Evolutionary conservation across 2,888 invertebrate species (phyloP).

Genomic region (Adela reaumurella): DNA sequence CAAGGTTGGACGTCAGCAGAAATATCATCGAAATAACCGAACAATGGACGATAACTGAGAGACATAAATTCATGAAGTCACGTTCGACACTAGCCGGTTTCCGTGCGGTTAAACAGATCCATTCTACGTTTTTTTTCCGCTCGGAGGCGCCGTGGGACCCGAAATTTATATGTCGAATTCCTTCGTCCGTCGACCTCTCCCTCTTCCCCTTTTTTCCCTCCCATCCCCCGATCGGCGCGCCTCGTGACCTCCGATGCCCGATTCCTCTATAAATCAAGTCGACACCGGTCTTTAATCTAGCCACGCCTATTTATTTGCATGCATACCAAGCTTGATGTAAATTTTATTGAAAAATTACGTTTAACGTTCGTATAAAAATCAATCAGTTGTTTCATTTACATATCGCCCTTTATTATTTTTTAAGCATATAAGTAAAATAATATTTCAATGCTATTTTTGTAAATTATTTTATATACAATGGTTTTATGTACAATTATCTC

Average conservation of each 20-base stretch:
- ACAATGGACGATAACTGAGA: no score
- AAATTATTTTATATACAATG: no score
- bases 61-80: not conserved
- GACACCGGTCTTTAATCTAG: not conserved
- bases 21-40: no score
- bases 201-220: not conserved
- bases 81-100: not conserved
- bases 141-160: not conserved
- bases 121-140: not conserved
- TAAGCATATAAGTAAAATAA: no score
- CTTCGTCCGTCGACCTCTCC: no score
- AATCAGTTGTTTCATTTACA: no score
- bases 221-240: not conserved
- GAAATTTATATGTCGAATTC: not conserved
- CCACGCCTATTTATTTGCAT: not conserved
- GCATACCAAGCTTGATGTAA: not conserved
- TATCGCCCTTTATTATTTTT: no score
- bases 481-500: no score
- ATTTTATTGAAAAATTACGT: no score
- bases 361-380: no score
- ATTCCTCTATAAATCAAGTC: not conserved
- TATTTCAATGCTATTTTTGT: no score
- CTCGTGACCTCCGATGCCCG: not conserved
- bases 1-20: no score
- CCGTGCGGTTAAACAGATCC: not conserved